Conservation (phyloP, 92 coral and sea anemone species). For the Zoanthus sansibaricus region DNA sequence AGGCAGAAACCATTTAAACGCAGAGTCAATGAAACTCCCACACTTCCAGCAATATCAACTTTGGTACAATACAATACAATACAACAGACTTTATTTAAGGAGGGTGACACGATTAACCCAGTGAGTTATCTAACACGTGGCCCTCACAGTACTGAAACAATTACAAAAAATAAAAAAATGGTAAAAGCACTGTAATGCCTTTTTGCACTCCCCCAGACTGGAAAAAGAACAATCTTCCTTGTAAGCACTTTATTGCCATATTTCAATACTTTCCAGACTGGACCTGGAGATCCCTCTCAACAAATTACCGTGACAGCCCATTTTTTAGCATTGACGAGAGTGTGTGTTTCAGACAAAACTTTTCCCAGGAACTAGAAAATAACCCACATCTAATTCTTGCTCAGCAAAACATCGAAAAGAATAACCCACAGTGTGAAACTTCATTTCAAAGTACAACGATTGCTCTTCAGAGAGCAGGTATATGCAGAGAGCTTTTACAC, state of each 20-base stretch:
- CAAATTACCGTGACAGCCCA: constrained; percentile 28
- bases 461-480: constrained; percentile 27
- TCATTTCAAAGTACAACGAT: constrained; percentile 1
- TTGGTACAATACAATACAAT: neutral
- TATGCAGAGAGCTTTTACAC: constrained; percentile 13
- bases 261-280: constrained; percentile 24
- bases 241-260: constrained; percentile 49
- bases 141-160: too few species aligned
- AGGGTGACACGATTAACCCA: too few species aligned
- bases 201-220: constrained; percentile 44
- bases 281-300: constrained; percentile 37
- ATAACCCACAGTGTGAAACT: neutral
- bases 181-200: constrained; percentile 1
- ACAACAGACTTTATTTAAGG: too few species aligned
- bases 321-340: constrained; percentile 27
- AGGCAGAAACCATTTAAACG: neutral
- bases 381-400: neutral
- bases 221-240: constrained; percentile 38
- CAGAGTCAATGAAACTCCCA: constrained; percentile 10
- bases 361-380: neutral
- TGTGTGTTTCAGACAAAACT: neutral
- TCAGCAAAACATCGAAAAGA: neutral
- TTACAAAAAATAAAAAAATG: too few species aligned
- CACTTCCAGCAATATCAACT: neutral
- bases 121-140: too few species aligned